phyloP scores from a whole-genome alignment of 1,140 invertebrate genomes.

The Drosophila oshimai region DNA sequence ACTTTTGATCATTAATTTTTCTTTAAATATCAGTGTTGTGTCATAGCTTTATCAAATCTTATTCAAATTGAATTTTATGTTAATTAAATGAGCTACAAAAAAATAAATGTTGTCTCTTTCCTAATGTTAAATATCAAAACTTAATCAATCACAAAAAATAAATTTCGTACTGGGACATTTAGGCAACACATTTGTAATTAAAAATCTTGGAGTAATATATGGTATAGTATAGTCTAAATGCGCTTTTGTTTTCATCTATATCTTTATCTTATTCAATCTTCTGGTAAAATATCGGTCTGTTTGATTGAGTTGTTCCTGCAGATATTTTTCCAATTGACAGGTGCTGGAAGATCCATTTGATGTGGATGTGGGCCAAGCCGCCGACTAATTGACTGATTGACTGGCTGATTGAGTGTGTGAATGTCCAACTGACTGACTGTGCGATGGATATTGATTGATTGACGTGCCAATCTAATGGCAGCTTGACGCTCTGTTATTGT shows the following conservation, averaged over 20 bases:
- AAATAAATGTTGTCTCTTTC: too few relatives aligned
- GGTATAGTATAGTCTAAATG: too few relatives aligned
- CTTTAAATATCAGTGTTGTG: too few relatives aligned
- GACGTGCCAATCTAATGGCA: conserved; percentile 40
- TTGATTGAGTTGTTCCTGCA: conserved; percentile 18
- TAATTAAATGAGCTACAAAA: too few relatives aligned
- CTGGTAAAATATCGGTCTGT: not conserved
- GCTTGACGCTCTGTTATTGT: conserved; percentile 56
- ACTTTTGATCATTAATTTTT: not conserved
- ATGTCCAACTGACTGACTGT: conserved; percentile 12
- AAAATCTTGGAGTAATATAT: too few relatives aligned
- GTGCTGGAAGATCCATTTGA: conserved; percentile 23
- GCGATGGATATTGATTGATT: conserved; percentile 50
- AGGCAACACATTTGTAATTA: too few relatives aligned
- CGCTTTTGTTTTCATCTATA: too few relatives aligned
- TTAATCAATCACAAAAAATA: too few relatives aligned
- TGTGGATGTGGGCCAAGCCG: conserved; percentile 12
- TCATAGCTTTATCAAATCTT: too few relatives aligned
- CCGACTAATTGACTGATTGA: conserved; percentile 29
- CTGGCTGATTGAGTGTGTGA: conserved; percentile 10
- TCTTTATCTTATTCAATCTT: not conserved
- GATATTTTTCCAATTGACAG: conserved; percentile 22
- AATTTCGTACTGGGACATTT: too few relatives aligned
- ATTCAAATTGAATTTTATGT: too few relatives aligned
- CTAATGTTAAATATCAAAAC: not conserved